Conservation (phyloP, 1,140 invertebrate species). For the Fopius arisanus region DNA sequence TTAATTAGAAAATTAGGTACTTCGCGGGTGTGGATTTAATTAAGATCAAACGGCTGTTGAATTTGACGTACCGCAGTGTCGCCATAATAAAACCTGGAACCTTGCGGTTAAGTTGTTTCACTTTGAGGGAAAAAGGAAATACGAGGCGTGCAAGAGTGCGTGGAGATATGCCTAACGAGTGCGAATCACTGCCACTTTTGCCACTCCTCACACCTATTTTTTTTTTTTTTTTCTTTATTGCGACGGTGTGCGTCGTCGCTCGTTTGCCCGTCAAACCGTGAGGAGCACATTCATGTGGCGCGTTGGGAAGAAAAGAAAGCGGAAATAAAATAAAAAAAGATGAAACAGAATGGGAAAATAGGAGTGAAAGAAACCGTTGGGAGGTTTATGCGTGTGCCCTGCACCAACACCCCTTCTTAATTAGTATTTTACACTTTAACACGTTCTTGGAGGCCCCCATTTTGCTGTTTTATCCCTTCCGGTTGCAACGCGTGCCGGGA, state of each 20-base stretch:
- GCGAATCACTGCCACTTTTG: conserved; percentile 6
- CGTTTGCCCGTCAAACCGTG: conserved; percentile 56
- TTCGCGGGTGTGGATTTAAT: neutral
- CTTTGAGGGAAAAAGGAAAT: conserved; percentile 16
- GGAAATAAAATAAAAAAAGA: conserved; percentile 16
- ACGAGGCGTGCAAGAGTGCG: neutral
- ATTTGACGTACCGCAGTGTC: neutral
- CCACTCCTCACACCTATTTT: neutral
- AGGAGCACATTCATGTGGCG: conserved; percentile 58
- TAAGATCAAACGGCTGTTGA: neutral
- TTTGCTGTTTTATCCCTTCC: neutral
- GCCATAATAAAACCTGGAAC: neutral
- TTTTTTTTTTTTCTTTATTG: neutral
- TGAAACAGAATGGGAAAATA: conserved; percentile 37
- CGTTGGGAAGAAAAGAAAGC: conserved; percentile 49
- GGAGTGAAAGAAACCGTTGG: conserved; percentile 33
- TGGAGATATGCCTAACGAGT: conserved; percentile 26
- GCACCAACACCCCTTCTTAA: conserved; percentile 57
- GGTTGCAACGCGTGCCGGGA: neutral
- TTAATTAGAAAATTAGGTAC: neutral
- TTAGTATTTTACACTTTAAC: conserved; percentile 66
- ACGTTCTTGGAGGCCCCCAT: conserved; percentile 41
- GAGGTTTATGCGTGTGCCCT: conserved; percentile 15
- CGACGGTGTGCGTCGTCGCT: conserved; percentile 37
- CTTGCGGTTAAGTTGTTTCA: neutral